These are phyloP conservation scores for Phengaris arion DNA, from an alignment of 2,888 invertebrate genomes.

Conservation along the genomic window DNA sequence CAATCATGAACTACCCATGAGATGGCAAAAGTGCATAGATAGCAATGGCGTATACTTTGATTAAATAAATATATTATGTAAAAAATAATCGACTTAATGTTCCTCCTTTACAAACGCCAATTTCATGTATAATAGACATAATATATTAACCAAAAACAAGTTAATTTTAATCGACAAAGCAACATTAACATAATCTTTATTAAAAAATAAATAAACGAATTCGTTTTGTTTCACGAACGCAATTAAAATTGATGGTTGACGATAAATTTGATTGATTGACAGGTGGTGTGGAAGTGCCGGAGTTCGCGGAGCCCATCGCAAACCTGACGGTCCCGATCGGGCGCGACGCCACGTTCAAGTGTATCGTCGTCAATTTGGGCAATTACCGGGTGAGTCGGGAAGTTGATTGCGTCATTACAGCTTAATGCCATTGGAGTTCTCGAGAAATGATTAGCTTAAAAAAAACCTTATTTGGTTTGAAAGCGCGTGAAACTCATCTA, in stretches of 20 bases:
- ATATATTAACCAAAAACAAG: too few relatives aligned
- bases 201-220: neutral
- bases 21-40: too few relatives aligned
- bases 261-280: constrained; percentile 44
- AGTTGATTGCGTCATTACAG: constrained; percentile 30
- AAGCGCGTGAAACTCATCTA: too few relatives aligned
- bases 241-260: constrained; percentile 28
- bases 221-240: too few relatives aligned
- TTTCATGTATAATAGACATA: too few relatives aligned
- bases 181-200: neutral
- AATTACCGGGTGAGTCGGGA: constrained; percentile 88
- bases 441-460: neutral
- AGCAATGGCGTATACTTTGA: too few relatives aligned
- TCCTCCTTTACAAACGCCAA: too few relatives aligned
- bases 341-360: constrained; percentile 92
- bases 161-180: too few relatives aligned
- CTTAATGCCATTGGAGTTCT: constrained; percentile 4
- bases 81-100: too few relatives aligned
- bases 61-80: too few relatives aligned
- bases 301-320: constrained; percentile 89
- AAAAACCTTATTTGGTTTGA: neutral
- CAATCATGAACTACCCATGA: too few relatives aligned
- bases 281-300: constrained; percentile 86
- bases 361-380: constrained; percentile 91
- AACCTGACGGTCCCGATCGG: constrained; percentile 92